Conservation (phyloP, 2,113 vertebrate species). For the Barbus barbus region DNA sequence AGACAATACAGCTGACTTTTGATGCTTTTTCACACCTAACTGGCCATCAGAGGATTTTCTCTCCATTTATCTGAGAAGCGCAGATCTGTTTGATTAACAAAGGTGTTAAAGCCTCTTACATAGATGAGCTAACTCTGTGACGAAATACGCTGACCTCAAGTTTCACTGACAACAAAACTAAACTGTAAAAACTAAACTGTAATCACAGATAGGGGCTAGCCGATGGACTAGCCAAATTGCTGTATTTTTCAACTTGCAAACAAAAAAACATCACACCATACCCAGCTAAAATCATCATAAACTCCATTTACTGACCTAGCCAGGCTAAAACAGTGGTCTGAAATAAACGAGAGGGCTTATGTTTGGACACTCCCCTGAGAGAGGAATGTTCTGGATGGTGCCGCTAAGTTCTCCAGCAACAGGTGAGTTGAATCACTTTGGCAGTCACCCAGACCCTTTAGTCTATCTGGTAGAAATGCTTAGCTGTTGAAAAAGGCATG, state of each 20-base stretch:
- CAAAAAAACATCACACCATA: neutral
- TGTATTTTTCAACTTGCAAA: neutral
- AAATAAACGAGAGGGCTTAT: neutral
- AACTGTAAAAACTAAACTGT: neutral
- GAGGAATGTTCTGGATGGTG: conserved; percentile 28
- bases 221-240: neutral
- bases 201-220: neutral
- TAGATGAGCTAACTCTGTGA: neutral
- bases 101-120: conserved; percentile 24
- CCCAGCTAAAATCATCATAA: neutral
- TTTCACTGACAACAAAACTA: conserved; percentile 9
- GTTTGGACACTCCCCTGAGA: conserved; percentile 1
- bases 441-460: neutral
- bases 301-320: neutral
- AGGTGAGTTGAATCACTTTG: conserved; percentile 6
- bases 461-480: conserved; percentile 21
- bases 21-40: conserved; percentile 5
- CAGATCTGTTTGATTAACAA: conserved; percentile 41
- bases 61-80: neutral
- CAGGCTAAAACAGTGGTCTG: neutral
- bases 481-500: conserved; percentile 15
- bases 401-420: neutral
- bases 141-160: neutral
- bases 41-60: conserved; percentile 13
- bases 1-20: neutral